phyloP scores from a whole-genome alignment of 2,797 vertebrate genomes.

The Alcedo quadribrachys region DNA sequence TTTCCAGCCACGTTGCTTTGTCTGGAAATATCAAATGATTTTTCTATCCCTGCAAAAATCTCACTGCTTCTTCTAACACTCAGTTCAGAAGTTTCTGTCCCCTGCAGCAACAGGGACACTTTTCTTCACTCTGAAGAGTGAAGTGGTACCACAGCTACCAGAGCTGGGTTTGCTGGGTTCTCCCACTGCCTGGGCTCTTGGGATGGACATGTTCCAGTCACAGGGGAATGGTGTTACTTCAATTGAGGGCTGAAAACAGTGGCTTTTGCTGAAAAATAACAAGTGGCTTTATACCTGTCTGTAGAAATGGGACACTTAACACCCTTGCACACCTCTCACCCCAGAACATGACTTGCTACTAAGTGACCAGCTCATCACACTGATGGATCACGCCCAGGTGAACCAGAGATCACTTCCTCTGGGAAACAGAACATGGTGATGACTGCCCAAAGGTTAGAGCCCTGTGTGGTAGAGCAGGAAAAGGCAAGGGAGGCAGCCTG shows the following conservation, averaged over 20 bases:
- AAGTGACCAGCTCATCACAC: neutral
- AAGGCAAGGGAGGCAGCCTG: neutral
- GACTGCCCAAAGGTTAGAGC: neutral
- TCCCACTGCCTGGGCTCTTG: neutral
- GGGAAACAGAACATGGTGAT: neutral
- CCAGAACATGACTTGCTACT: neutral
- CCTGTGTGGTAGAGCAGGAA: neutral
- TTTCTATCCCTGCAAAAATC: neutral
- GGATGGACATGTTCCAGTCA: neutral
- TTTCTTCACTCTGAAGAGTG: neutral
- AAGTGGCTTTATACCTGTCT: neutral
- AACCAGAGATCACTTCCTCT: neutral
- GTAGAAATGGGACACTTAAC: neutral
- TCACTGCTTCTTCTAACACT: neutral
- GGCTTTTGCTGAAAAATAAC: neutral
- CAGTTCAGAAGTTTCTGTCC: neutral
- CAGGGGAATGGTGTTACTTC: neutral
- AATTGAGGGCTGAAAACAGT: neutral
- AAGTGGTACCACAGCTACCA: neutral
- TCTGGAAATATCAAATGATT: neutral
- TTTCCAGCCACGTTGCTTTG: neutral
- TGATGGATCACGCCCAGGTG: neutral
- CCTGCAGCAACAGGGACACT: neutral
- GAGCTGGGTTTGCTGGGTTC: neutral
- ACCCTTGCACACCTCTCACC: neutral